Evolutionary conservation across 1,140 invertebrate genomes (phyloP).

Genomic region (Macrostomum lignano): DNA sequence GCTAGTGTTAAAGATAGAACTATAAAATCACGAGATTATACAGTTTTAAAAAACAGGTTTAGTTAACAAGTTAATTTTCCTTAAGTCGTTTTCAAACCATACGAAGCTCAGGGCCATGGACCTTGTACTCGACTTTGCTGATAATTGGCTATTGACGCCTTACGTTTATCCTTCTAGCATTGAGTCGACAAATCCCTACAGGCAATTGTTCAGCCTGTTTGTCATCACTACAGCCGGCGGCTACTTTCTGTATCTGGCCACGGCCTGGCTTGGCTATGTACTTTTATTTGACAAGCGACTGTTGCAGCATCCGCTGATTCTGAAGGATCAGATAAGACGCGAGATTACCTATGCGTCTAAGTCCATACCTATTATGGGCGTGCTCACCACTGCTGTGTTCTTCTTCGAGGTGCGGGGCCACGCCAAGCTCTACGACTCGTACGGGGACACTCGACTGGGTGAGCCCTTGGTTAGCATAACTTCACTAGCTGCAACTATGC

Average conservation of each 20-base stretch:
- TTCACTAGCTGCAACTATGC: conserved; percentile 2
- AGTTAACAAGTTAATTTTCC: too few relatives aligned
- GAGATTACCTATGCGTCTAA: conserved; percentile 23
- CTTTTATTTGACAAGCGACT: conserved; percentile 26
- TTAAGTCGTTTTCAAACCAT: too few relatives aligned
- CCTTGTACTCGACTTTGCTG: conserved; percentile 18
- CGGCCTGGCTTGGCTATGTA: conserved; percentile 20
- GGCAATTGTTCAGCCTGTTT: conserved; percentile 24
- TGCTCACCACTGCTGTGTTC: conserved; percentile 22
- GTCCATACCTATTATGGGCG: conserved; percentile 25
- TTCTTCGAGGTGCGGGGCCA: conserved; percentile 28
- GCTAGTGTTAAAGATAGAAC: too few relatives aligned
- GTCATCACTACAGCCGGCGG: conserved; percentile 22
- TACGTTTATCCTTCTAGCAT: conserved; percentile 23
- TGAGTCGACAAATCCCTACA: conserved; percentile 13
- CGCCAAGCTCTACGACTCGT: conserved; percentile 24
- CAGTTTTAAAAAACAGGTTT: too few relatives aligned
- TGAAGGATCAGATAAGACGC: conserved; percentile 27
- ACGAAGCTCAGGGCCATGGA: too few relatives aligned
- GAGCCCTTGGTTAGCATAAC: conserved; percentile 2
- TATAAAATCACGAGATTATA: too few relatives aligned
- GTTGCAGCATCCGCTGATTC: conserved; percentile 22
- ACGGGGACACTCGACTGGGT: conserved; percentile 19
- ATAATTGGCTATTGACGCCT: conserved; percentile 25
- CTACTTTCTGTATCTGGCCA: conserved; percentile 23